Evolutionary conservation across 2,888 invertebrate species (phyloP).

Genomic region (Synergus umbraculus): DNA sequence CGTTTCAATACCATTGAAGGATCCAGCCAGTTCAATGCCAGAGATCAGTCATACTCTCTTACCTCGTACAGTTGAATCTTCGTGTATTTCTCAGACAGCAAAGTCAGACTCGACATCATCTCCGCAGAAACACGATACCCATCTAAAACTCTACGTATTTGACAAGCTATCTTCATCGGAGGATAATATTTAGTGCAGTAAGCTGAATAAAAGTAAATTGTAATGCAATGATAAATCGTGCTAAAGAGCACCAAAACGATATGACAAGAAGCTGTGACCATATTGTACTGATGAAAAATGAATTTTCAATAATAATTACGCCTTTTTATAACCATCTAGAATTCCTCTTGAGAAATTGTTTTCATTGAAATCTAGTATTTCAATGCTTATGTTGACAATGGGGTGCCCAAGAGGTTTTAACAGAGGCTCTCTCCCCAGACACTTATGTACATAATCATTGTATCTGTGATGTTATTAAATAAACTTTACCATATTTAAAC

Average conservation of each 20-base stretch:
- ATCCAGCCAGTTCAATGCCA: constrained; percentile 71
- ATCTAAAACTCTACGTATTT: constrained; percentile 73
- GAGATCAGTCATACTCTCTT: constrained; percentile 71
- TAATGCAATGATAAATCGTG: neutral
- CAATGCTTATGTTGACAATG: constrained; percentile 70
- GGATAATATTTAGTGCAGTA: constrained; percentile 69
- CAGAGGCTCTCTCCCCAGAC: neutral
- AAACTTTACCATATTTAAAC: constrained; percentile 75
- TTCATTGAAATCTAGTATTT: constrained; percentile 70
- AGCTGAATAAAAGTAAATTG: neutral
- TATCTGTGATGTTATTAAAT: constrained; percentile 76
- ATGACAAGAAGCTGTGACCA: constrained; percentile 42
- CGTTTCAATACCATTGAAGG: constrained; percentile 71
- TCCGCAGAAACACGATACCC: constrained; percentile 70
- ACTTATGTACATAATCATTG: constrained; percentile 73
- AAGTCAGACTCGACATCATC: constrained; percentile 66
- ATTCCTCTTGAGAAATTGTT: constrained; percentile 44
- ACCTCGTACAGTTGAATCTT: constrained; percentile 69
- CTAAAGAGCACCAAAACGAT: constrained; percentile 30
- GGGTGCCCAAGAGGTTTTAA: constrained; percentile 53
- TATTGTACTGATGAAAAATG: constrained; percentile 46
- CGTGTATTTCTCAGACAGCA: constrained; percentile 71
- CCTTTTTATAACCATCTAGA: neutral
- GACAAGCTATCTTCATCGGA: constrained; percentile 73
- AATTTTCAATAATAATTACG: neutral